Evolutionary conservation across 1,140 invertebrate species (phyloP), one percentile per base, ranked within the genome.

Genomic region (Prorops nasuta): DNA sequence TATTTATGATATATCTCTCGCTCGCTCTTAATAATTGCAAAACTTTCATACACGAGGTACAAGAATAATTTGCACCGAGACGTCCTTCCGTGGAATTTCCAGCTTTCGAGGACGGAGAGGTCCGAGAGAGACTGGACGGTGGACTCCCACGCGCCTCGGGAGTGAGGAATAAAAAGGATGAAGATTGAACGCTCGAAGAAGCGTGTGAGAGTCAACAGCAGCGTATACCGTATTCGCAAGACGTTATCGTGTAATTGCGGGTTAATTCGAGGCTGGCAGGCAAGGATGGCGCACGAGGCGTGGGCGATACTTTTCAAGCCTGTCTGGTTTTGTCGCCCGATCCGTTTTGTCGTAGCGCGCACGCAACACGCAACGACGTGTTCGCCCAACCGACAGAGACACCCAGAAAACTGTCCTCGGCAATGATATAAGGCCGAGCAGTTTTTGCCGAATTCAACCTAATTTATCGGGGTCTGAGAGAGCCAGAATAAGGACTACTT

Each of bases 191-290:
- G 10, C 24, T n/a, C n/a, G n/a, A n/a, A n/a, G n/a, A n/a, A n/a
- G n/a, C n/a, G n/a, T n/a, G n/a, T n/a, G n/a, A n/a, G n/a, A n/a
- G n/a, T n/a, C n/a, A n/a, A n/a, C n/a, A n/a, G n/a, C n/a, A n/a
- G n/a, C 10, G 24, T 28, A 28, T 28, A 28, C 18, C 41, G 58
- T 39, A 46, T 56, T 60, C 47, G 51, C 43, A 54, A 24, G 56
- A 64, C 69, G 63, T 66, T 68, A 71, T 71, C 66, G 61, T 58
- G 65, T 71, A 73, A 73, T 73, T 73, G 67, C 56, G 57, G 64
- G 69, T 73, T 73, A 71, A 71, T 71, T 71, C 67, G 71, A 66
- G 60, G 58, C 62, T 65, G 62, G 58, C 65, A 62, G 62, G 56
- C 63, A n/a, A n/a, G n/a, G 62, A 64, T 64, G 55, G 51, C 57